These are phyloP conservation scores for Pholis gunnellus DNA, from an alignment of 2,113 vertebrate species.

Conservation along the genomic window DNA sequence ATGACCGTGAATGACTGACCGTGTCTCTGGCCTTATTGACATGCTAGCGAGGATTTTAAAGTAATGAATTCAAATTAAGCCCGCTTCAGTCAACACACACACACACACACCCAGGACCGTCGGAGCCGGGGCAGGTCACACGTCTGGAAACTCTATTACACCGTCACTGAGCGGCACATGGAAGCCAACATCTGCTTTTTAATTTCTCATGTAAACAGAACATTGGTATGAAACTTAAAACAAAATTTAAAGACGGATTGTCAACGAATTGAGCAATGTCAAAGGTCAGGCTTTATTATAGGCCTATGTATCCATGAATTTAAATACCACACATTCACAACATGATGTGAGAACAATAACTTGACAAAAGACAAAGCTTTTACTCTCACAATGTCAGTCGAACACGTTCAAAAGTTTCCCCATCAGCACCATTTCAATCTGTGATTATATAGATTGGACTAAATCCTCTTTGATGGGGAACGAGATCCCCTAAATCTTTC, in stretches of 20 bases:
- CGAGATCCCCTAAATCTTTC: neutral
- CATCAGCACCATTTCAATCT: neutral
- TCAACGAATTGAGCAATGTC: neutral
- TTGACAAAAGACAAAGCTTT: neutral
- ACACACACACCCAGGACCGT: neutral
- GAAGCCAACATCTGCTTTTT: neutral
- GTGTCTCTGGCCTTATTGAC: slow-evolving; percentile 36
- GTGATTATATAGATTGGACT: neutral
- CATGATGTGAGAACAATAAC: neutral
- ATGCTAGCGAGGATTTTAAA: slow-evolving; percentile 22
- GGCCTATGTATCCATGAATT: neutral
- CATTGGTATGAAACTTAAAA: neutral
- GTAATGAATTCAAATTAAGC: slow-evolving; percentile 32
- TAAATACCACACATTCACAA: too few species aligned
- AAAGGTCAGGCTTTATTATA: too few species aligned
- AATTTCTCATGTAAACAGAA: neutral
- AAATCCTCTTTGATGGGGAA: slow-evolving; percentile 1
- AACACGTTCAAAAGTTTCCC: neutral
- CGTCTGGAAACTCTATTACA: neutral
- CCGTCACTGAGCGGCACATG: neutral
- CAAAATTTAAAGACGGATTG: neutral
- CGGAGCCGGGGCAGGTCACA: slow-evolving; percentile 3
- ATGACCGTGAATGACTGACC: slow-evolving; percentile 43
- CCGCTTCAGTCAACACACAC: slow-evolving; percentile 10
- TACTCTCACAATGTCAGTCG: too few species aligned